These are phyloP conservation scores for Aspidoscelis tigris DNA, from an alignment of 2,113 vertebrate genomes.

Conservation along the genomic window DNA sequence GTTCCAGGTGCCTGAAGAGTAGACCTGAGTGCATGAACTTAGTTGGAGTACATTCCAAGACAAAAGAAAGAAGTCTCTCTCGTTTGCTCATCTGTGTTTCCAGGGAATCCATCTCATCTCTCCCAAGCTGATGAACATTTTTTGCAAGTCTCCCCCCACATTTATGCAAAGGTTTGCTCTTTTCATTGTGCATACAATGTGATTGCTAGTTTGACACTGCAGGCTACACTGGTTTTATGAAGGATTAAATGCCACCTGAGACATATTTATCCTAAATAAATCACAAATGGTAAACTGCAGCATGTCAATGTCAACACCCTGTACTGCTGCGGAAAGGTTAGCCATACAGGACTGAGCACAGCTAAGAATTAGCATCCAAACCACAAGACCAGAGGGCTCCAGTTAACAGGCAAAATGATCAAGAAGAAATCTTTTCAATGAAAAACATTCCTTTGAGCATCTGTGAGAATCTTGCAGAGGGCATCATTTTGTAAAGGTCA, in stretches of 20 bases:
- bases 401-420: constrained; percentile 67
- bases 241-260: constrained; percentile 86
- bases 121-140: constrained; percentile 66
- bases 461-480: constrained; percentile 73
- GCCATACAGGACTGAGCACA: constrained; percentile 70
- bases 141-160: constrained; percentile 46
- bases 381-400: constrained; percentile 66
- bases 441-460: constrained; percentile 72
- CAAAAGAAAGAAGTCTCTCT: constrained; percentile 47
- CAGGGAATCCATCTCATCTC: constrained; percentile 50
- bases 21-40: constrained; percentile 32
- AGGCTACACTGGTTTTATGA: constrained; percentile 82
- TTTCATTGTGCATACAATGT: constrained; percentile 77
- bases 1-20: constrained; percentile 39
- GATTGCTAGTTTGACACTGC: constrained; percentile 83
- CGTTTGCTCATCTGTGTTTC: constrained; percentile 64
- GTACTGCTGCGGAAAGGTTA: constrained; percentile 79
- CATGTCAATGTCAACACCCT: constrained; percentile 79
- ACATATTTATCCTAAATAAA: constrained; percentile 84
- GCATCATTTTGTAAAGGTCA: constrained; percentile 82
- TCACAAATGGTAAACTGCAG: constrained; percentile 80
- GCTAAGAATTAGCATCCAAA: constrained; percentile 74
- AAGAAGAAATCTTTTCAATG: constrained; percentile 73
- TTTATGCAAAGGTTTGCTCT: constrained; percentile 78
- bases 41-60: constrained; percentile 40